These are phyloP conservation scores for Menidia menidia DNA, from an alignment of 2,797 vertebrate species.

Conservation along the genomic window DNA sequence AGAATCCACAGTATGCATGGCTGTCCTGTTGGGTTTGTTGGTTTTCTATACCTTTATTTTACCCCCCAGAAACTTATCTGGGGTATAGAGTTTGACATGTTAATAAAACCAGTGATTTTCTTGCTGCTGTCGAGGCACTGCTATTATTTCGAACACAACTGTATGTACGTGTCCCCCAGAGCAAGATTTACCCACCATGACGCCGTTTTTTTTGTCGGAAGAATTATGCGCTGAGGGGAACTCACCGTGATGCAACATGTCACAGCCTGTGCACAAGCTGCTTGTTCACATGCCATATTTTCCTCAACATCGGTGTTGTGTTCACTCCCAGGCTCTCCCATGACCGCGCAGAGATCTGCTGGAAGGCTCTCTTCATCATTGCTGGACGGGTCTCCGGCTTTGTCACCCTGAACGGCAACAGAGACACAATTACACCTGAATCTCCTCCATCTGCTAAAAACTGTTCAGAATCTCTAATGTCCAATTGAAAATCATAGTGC, in stretches of 20 bases:
- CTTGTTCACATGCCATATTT: not conserved
- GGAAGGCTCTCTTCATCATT: conserved; percentile 14
- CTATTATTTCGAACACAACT: no score
- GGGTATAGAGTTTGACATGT: no score
- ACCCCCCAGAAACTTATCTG: no score
- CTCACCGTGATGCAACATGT: conserved; percentile 17
- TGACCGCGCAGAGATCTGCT: conserved; percentile 47
- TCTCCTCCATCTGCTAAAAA: not conserved
- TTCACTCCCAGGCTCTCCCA: not conserved
- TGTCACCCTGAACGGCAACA: conserved; percentile 35
- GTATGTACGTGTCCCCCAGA: no score
- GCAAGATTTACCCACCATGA: no score
- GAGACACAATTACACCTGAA: not conserved
- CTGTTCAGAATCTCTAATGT: not conserved
- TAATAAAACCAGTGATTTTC: no score
- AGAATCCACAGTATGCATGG: no score
- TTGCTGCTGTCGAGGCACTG: no score
- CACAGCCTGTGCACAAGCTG: conserved; percentile 17
- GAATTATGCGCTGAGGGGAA: not conserved
- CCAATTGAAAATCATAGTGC: no score
- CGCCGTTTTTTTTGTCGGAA: no score
- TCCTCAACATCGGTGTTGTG: not conserved
- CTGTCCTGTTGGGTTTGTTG: no score
- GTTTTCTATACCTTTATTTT: no score
- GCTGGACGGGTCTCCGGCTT: not conserved